Percentiles rank a stretch among this genome's conserved stretches.
phyloP scores from a whole-genome alignment of 2,888 invertebrate genomes.

The Nymphalis polychloros region DNA sequence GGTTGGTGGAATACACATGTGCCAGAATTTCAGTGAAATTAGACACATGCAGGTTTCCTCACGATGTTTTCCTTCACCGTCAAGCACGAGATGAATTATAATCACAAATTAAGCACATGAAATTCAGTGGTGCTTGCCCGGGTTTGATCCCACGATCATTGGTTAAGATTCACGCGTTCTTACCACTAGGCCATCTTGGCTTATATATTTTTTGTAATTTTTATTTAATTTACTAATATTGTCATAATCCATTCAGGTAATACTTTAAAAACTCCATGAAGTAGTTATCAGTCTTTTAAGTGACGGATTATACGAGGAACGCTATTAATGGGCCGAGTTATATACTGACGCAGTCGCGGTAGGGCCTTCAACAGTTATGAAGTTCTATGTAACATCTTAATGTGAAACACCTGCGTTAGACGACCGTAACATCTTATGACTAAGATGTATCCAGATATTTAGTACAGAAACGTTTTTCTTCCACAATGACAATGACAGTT shows the following conservation, averaged over 20 bases:
- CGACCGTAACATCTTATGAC: conserved; percentile 18
- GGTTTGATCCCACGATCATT: no score
- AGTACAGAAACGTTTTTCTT: neutral
- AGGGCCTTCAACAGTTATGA: conserved; percentile 20
- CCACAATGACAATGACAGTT: neutral
- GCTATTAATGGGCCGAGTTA: conserved; percentile 20
- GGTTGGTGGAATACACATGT: no score
- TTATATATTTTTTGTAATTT: no score
- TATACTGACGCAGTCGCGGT: conserved; percentile 21
- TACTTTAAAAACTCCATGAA: conserved; percentile 22
- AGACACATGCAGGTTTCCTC: no score
- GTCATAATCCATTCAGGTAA: neutral
- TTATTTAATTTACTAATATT: no score
- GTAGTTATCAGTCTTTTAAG: conserved; percentile 25
- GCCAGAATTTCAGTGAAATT: no score
- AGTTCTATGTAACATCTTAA: conserved; percentile 20
- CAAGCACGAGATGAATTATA: no score
- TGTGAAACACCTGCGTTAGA: conserved; percentile 22
- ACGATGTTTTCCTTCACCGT: no score
- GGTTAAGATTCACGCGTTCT: no score
- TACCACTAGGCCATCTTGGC: no score
- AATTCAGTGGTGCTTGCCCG: no score
- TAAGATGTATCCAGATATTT: conserved; percentile 13
- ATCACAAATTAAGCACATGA: no score
- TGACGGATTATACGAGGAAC: conserved; percentile 23